Base-by-base conservation (phyloP, 1,140 invertebrate genomes). In the Drosophila pruinosa region DNA sequence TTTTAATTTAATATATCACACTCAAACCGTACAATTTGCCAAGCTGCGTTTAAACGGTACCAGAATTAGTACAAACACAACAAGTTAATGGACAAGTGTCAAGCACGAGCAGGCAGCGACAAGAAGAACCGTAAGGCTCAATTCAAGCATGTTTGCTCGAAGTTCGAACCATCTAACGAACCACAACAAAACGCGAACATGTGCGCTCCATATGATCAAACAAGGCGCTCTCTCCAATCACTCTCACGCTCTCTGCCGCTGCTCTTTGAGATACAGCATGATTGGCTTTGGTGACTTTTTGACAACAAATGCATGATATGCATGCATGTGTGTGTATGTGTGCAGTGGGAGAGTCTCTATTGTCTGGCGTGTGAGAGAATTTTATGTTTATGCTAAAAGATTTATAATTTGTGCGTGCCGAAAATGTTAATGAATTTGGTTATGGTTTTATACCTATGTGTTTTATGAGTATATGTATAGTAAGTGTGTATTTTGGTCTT, bases 391-490 rank as follows among this genome's bases (percentile, higher is more conserved):
- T 82, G 82, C 82, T 82, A 88, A 88, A 73, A 88, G 82, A 88
- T 88, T 88, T 88, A 88, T 68, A 88, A 80, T 88, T 68, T 88
- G 75, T 88, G 82, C 82, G 83, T 88, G 82, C 82, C 82, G 78
- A 88, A 88, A 88, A 82, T 88, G 82, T 78, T 88, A 88, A 88
- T 88, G 68, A 88, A 88, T 88, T 88, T 64, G 39, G 78, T 61
- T 82, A 88, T 88, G 82, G 45, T 82, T 62, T 57, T 68, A 70
- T 48, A 50, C 43, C 17, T 63, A 58, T 36, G 45, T 59, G 17
- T 45, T 34, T 38, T 38, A 28, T 21, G 3, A 36, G 34, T 36
- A 41, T 17, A 19, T 21, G 14, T 52, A 21, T 53, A 34, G n/a
- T n/a, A n/a, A n/a, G n/a, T 43, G 31, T 64, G 22, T 52, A 10